Conservation (phyloP, 2,888 invertebrate species). For the Orthosia gothica region DNA sequence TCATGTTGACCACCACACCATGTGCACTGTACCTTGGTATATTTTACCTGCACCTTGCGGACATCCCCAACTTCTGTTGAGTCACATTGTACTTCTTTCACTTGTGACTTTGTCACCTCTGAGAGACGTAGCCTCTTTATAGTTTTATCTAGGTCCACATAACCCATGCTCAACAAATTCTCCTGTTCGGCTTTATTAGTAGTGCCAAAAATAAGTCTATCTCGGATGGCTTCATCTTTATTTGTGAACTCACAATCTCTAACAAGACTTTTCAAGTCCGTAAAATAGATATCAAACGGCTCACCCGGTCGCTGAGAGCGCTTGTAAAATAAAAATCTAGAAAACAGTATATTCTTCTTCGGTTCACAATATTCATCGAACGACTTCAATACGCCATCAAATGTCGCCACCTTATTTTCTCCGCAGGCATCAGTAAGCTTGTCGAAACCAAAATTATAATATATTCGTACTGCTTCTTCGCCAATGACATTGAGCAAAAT, state of each 20-base stretch:
- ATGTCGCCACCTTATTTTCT: background rate
- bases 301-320: background rate
- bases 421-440: background rate
- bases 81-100: background rate
- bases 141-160: conserved; percentile 1
- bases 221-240: background rate
- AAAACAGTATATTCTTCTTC: background rate
- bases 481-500: background rate
- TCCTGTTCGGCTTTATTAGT: background rate
- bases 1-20: conserved; percentile 2
- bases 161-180: background rate
- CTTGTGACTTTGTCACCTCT: background rate
- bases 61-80: background rate
- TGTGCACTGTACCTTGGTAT: background rate
- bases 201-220: background rate
- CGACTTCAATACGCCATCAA: background rate
- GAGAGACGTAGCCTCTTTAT: background rate
- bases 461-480: background rate
- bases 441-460: background rate
- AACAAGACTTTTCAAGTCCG: background rate
- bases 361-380: conserved; percentile 7
- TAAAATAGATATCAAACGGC: background rate
- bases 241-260: background rate
- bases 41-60: background rate
- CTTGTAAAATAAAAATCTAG: background rate